Base-by-base conservation (phyloP, 2,797 vertebrate genomes). In the Decapterus maruadsi region DNA sequence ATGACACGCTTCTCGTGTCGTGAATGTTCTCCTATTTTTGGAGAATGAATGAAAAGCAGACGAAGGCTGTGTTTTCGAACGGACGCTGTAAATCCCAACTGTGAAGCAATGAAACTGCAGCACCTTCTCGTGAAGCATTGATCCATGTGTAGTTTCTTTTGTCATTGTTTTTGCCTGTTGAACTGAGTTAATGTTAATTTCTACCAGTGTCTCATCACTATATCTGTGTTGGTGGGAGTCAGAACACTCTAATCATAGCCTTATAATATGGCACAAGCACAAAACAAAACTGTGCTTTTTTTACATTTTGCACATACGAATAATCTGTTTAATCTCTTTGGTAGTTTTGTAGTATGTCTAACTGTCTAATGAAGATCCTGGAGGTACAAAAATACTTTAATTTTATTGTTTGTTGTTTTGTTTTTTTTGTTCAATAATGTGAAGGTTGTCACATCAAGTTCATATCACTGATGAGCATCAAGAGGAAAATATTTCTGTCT, bases 401-500 rank as follows among this genome's bases (percentile, higher is more conserved):
- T 36, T 36, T 36, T 36, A 36, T 36, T 68, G 14, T 78, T 79
- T 43, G 59, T 2, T 26, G n/a, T n/a, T n/a, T n/a, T n/a, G n/a
- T 78, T 26, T 82, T 68, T 53, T 71, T 67, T 77, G 55, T 57
- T 71, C 0, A 61, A 72, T 60, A 58, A 70, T 90, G 81, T 91
- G 46, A 88, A 85, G 29, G 12, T 38, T 66, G 14, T 63, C 65
- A 22, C 20, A 48, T 12, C 53, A 5, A 68, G 53, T 79, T 81
- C 48, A 62, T 62, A 22, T 74, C 29, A 75, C 16, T 78, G 51
- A 64, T 78, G 31, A 69, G 46, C 81, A 42, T 10, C 8, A 46
- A 80, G 68, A 84, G 54, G 40, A 81, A 82, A 4, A 43, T 68
- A 73, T 83, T 79, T 88, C 70, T 94, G 93, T 93, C 79, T 73